phyloP scores from a whole-genome alignment of 2,888 invertebrate genomes.

The Hemithea aestivaria region DNA sequence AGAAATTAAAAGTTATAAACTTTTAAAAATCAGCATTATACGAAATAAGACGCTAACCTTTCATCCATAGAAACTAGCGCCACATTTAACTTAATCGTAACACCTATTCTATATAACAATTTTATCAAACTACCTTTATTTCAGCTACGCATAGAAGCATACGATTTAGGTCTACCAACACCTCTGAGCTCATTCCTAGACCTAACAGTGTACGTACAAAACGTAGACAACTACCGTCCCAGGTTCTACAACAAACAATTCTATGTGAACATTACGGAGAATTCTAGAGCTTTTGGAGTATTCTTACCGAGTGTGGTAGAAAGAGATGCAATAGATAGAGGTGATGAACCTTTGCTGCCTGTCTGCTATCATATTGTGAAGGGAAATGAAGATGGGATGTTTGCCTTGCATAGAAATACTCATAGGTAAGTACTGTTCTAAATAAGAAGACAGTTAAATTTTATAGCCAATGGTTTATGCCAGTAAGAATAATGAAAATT shows the following conservation, averaged over 20 bases:
- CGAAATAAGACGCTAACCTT: too few relatives aligned
- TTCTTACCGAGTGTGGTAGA: constrained; percentile 90
- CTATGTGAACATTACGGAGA: constrained; percentile 85
- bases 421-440: constrained; percentile 78
- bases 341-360: constrained; percentile 87
- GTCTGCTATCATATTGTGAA: constrained; percentile 96
- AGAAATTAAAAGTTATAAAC: too few relatives aligned
- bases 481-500: too few relatives aligned
- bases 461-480: too few relatives aligned
- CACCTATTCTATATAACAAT: too few relatives aligned
- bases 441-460: too few relatives aligned
- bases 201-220: constrained; percentile 91
- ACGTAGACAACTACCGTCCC: constrained; percentile 93
- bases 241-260: constrained; percentile 88
- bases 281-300: constrained; percentile 78
- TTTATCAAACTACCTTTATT: constrained; percentile 15
- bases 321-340: constrained; percentile 90
- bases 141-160: constrained; percentile 93
- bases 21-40: too few relatives aligned
- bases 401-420: constrained; percentile 84
- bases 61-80: too few relatives aligned
- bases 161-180: constrained; percentile 92
- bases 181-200: constrained; percentile 92
- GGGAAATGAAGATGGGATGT: constrained; percentile 86
- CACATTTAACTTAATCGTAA: too few relatives aligned